phyloP scores from a whole-genome alignment of 2,113 vertebrate species.

The Nansenia antarctica region DNA sequence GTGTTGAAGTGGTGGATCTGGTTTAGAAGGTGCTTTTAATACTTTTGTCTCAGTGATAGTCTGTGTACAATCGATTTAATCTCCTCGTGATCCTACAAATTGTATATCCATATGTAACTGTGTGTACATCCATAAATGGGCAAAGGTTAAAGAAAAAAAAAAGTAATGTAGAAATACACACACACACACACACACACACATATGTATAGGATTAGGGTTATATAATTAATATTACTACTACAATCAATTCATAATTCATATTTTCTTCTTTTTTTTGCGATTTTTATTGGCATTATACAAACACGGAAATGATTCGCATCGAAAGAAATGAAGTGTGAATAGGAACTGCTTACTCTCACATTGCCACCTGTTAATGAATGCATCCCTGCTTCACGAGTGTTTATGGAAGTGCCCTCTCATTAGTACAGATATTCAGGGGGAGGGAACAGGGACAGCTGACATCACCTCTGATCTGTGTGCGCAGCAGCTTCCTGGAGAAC shows the following conservation, averaged over 20 bases:
- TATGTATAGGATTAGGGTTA: no score
- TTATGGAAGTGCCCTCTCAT: not conserved
- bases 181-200: no score
- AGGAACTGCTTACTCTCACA: not conserved
- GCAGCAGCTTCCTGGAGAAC: conserved; percentile 49
- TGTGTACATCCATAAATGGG: conserved; percentile 8
- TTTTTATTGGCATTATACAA: no score
- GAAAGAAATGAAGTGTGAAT: no score
- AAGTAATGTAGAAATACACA: no score
- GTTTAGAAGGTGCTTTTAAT: conserved; percentile 65
- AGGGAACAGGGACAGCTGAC: conserved; percentile 34
- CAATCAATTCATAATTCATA: no score
- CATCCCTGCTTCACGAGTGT: not conserved
- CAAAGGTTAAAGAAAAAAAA: no score
- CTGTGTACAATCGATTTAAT: conserved; percentile 12
- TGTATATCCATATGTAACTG: conserved; percentile 8
- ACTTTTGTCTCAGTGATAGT: conserved; percentile 46
- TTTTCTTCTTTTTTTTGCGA: no score
- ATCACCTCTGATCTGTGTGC: conserved; percentile 46
- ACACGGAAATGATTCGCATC: no score
- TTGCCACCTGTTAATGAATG: not conserved
- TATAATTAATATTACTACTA: no score
- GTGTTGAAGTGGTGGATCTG: conserved; percentile 66
- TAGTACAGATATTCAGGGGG: conserved; percentile 5
- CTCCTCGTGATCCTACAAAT: conserved; percentile 21